phyloP scores from a whole-genome alignment of 2,113 vertebrate species.

The Nannospalax galili region DNA sequence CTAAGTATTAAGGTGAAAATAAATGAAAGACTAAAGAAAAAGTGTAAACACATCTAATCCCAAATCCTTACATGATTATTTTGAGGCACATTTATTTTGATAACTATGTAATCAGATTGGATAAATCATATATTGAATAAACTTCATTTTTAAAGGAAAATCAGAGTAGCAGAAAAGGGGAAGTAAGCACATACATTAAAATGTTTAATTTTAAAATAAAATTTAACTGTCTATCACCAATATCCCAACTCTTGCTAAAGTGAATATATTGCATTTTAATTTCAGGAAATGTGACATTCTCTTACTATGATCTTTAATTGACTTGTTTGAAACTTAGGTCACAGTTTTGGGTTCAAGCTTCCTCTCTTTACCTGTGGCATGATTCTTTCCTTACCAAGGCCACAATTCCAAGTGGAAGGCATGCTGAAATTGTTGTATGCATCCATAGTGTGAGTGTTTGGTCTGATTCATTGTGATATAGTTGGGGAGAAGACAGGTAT shows the following conservation, averaged over 20 bases:
- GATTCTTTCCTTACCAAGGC: neutral
- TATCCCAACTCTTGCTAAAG: neutral
- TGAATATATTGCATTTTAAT: neutral
- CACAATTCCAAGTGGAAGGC: neutral
- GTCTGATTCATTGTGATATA: neutral
- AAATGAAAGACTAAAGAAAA: neutral
- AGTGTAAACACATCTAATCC: neutral
- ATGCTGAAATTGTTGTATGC: neutral
- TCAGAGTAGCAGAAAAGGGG: conserved; percentile 1
- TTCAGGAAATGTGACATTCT: neutral
- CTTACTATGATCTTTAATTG: neutral
- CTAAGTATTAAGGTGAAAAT: conserved; percentile 12
- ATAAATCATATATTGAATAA: conserved; percentile 3
- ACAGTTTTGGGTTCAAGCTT: neutral
- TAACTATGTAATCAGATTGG: conserved; percentile 13
- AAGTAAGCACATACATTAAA: neutral
- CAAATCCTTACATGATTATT: conserved; percentile 11
- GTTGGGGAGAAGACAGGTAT: neutral
- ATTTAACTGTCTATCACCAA: neutral
- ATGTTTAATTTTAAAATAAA: conserved; percentile 8
- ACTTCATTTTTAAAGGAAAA: conserved; percentile 35
- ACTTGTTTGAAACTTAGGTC: neutral
- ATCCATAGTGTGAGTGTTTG: neutral
- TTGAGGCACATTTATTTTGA: conserved; percentile 37
- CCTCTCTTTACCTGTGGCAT: too few species aligned